Conservation (phyloP, 2,888 invertebrate species). For the Thereva nobilitata region DNA sequence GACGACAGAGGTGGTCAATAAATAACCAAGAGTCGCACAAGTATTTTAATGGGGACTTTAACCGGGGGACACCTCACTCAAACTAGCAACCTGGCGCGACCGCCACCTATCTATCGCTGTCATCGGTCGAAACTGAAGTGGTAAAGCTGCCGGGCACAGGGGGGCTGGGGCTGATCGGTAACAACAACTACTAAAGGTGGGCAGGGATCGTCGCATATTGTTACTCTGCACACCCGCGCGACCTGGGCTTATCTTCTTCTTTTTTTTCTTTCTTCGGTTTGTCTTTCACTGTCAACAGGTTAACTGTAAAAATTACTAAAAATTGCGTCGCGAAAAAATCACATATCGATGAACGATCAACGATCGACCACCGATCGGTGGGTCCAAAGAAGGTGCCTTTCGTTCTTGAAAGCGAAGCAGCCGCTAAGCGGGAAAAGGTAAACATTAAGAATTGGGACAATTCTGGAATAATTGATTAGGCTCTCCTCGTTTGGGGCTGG, state of each 20-base stretch:
- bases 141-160: too few relatives aligned
- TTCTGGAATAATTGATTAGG: constrained; percentile 30
- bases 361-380: too few relatives aligned
- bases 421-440: constrained; percentile 6
- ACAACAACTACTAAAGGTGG: too few relatives aligned
- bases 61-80: constrained; percentile 3
- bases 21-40: constrained; percentile 5
- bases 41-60: constrained; percentile 29
- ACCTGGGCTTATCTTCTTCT: neutral
- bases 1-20: too few relatives aligned
- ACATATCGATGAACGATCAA: neutral
- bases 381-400: too few relatives aligned
- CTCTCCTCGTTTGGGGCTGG: too few relatives aligned
- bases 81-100: too few relatives aligned
- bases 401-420: constrained; percentile 16
- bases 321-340: constrained; percentile 23
- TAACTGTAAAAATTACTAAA: constrained; percentile 31
- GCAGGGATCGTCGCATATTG: too few relatives aligned
- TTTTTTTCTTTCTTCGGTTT: neutral
- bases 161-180: too few relatives aligned
- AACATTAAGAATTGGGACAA: constrained; percentile 26
- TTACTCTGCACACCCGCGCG: constrained; percentile 3
- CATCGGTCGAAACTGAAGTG: too few relatives aligned
- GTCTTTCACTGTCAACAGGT: constrained; percentile 31
- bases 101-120: too few relatives aligned